Percentiles rank a stretch among this genome's conserved stretches.
Conservation (phyloP, 2,113 vertebrate genomes). For the Monopterus albus region DNA sequence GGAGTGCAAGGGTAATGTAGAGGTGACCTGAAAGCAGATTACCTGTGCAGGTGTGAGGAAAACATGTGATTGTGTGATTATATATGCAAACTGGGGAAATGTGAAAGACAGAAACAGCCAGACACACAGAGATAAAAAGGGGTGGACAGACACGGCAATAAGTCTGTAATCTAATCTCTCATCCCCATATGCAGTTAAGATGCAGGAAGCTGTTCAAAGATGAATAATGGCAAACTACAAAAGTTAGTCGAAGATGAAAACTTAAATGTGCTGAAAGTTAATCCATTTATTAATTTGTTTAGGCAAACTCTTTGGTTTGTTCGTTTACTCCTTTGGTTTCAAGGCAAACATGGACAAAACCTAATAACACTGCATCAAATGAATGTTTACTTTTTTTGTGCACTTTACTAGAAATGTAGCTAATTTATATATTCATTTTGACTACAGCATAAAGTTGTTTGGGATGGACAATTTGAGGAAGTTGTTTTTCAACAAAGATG, state of each 20-base stretch:
- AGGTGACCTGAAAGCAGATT: slow-evolving; percentile 34
- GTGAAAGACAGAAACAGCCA: not conserved
- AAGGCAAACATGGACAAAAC: slow-evolving; percentile 10
- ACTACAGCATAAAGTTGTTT: not conserved
- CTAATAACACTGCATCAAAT: slow-evolving; percentile 8
- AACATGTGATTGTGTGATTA: not conserved
- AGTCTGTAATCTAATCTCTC: too few species aligned
- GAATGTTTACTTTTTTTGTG: not conserved
- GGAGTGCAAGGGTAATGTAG: slow-evolving; percentile 9
- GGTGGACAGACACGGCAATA: not conserved
- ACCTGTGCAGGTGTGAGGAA: not conserved
- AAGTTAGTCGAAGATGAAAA: not conserved
- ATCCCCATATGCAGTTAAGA: too few species aligned
- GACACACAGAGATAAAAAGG: not conserved
- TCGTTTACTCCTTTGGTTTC: slow-evolving; percentile 7
- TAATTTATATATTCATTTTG: slow-evolving; percentile 32
- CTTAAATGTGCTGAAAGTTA: not conserved
- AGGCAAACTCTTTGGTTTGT: not conserved
- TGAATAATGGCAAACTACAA: not conserved
- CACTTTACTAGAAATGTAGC: slow-evolving; percentile 7
- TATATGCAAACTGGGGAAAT: not conserved
- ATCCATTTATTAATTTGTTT: not conserved
- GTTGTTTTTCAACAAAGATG: not conserved
- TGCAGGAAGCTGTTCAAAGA: too few species aligned
- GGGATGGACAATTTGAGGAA: not conserved